phyloP scores from a whole-genome alignment of 2,888 invertebrate genomes.

The Leucophora obtusa region DNA sequence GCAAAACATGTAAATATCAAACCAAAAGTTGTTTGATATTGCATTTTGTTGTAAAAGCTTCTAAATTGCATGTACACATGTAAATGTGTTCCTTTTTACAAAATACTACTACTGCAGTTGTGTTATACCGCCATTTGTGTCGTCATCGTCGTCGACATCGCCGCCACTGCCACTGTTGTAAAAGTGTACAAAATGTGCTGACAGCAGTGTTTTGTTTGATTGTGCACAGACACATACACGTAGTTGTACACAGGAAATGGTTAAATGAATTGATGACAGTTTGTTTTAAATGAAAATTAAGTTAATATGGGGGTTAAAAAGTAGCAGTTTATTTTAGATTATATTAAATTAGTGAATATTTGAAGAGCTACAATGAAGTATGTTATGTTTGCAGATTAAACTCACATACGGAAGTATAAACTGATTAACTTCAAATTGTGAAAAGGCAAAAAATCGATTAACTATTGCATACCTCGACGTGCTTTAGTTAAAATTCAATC shows the following conservation, averaged over 20 bases:
- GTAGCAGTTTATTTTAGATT: conserved; percentile 17
- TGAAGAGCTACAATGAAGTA: conserved; percentile 5
- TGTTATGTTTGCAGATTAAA: not conserved
- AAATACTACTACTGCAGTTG: conserved; percentile 21
- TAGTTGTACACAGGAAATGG: not conserved
- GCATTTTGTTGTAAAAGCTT: conserved; percentile 43
- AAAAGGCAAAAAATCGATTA: no score
- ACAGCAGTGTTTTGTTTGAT: conserved; percentile 54
- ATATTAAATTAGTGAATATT: conserved; percentile 19
- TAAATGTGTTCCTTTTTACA: not conserved
- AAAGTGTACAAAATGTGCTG: conserved; percentile 61
- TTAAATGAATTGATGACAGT: conserved; percentile 52
- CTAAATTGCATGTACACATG: conserved; percentile 51
- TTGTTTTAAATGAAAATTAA: conserved; percentile 53
- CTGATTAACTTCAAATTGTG: no score
- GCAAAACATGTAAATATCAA: conserved; percentile 63
- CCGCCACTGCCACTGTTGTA: conserved; percentile 17
- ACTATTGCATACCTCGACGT: no score
- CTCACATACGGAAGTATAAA: not conserved
- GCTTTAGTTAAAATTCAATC: no score
- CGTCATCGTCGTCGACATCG: not conserved
- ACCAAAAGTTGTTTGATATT: conserved; percentile 52
- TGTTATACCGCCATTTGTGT: conserved; percentile 9
- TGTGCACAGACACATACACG: not conserved
- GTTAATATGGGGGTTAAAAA: conserved; percentile 40